Evolutionary conservation across 2,797 vertebrate genomes (phyloP).

Genomic region (Ceyx erithaca): DNA sequence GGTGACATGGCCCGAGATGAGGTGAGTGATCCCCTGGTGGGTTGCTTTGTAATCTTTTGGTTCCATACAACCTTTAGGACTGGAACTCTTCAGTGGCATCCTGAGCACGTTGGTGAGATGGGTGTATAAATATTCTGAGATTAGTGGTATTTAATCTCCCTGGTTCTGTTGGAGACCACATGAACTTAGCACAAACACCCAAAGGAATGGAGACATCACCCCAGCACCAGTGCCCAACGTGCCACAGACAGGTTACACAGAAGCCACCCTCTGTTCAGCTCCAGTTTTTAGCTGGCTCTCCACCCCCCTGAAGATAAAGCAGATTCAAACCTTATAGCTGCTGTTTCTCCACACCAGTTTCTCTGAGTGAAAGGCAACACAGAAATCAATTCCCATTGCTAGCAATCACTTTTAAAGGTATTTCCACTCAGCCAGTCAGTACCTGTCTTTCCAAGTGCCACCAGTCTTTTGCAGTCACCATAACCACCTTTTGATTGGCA

Average conservation of each 20-base stretch:
- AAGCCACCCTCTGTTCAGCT: background rate
- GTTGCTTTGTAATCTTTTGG: background rate
- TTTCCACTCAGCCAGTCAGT: background rate
- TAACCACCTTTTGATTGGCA: background rate
- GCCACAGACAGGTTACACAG: background rate
- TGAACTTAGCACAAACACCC: background rate
- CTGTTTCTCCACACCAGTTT: background rate
- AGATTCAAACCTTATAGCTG: background rate
- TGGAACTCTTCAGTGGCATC: background rate
- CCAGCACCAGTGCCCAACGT: background rate
- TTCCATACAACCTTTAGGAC: background rate
- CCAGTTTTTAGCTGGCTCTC: background rate
- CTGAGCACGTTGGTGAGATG: background rate
- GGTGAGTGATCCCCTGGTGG: conserved; percentile 77
- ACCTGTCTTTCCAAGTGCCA: background rate
- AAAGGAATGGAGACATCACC: background rate
- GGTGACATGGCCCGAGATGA: conserved; percentile 77
- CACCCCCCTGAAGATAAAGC: background rate
- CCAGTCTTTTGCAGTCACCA: background rate
- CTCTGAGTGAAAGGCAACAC: background rate
- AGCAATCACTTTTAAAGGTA: background rate
- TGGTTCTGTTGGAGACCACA: background rate
- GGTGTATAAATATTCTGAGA: background rate
- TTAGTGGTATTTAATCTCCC: background rate
- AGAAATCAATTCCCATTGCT: background rate